Conservation (phyloP, 2,797 vertebrate species). For the Peromyscus nudipes region DNA sequence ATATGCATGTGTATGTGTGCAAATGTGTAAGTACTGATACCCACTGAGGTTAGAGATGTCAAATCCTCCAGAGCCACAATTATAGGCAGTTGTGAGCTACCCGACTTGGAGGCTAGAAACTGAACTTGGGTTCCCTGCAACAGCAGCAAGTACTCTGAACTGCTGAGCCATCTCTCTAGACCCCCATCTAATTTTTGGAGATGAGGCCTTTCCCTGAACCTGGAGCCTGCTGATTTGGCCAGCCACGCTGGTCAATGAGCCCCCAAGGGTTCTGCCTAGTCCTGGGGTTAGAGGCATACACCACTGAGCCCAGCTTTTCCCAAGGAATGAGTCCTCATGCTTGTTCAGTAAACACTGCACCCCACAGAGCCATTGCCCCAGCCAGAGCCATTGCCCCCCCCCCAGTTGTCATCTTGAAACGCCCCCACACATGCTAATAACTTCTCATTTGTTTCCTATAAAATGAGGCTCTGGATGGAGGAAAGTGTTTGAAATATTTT, state of each 20-base stretch:
- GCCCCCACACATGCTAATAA: neutral
- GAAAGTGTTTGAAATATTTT: neutral
- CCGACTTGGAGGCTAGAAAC: neutral
- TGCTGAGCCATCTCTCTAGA: neutral
- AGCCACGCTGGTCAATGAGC: neutral
- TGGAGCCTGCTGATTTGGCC: neutral
- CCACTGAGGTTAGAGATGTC: neutral
- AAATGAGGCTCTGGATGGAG: neutral
- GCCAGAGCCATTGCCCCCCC: neutral
- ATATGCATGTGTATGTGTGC: neutral
- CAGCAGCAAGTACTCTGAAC: neutral
- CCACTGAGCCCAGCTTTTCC: neutral
- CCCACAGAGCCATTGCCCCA: neutral
- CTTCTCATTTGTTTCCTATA: neutral
- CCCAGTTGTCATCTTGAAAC: neutral
- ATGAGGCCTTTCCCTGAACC: neutral
- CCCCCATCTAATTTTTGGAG: neutral
- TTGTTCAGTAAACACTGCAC: neutral
- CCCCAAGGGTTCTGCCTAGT: neutral
- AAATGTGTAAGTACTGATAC: neutral
- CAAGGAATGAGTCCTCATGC: no score
- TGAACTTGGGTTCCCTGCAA: no score
- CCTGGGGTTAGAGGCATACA: no score
- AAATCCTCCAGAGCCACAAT: neutral
- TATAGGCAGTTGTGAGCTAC: neutral